phyloP scores from a whole-genome alignment of 2,113 vertebrate species.

The Castor canadensis region DNA sequence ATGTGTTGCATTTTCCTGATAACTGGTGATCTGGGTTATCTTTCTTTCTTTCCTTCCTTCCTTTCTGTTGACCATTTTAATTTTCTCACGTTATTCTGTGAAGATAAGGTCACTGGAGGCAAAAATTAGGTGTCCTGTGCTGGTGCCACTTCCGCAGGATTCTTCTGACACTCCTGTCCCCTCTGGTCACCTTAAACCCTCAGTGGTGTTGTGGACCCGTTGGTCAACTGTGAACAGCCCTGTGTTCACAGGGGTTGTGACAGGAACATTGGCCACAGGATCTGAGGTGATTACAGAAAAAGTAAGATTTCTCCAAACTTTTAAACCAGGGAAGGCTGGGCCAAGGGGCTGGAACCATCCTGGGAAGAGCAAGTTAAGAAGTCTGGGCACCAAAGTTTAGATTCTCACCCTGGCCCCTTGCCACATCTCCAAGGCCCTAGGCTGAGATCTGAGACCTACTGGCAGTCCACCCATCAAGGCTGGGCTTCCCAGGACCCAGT shows the following conservation, averaged over 20 bases:
- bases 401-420: not conserved
- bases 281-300: not conserved
- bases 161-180: not conserved
- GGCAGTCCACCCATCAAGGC: not conserved
- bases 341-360: not conserved
- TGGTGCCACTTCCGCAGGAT: not conserved
- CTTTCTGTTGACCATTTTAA: not conserved
- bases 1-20: not conserved
- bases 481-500: not conserved
- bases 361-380: not conserved
- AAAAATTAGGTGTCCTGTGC: not conserved
- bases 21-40: not conserved
- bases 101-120: not conserved
- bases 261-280: not conserved
- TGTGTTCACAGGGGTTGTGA: not conserved
- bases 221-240: not conserved
- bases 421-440: rapidly evolving
- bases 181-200: not conserved
- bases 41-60: not conserved
- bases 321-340: not conserved
- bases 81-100: not conserved
- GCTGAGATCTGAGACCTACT: not conserved
- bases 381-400: too few relatives aligned
- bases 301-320: not conserved
- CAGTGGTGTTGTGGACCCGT: rapidly evolving